phyloP scores from a whole-genome alignment of 2,113 vertebrate species.

The Asarcornis scutulata region DNA sequence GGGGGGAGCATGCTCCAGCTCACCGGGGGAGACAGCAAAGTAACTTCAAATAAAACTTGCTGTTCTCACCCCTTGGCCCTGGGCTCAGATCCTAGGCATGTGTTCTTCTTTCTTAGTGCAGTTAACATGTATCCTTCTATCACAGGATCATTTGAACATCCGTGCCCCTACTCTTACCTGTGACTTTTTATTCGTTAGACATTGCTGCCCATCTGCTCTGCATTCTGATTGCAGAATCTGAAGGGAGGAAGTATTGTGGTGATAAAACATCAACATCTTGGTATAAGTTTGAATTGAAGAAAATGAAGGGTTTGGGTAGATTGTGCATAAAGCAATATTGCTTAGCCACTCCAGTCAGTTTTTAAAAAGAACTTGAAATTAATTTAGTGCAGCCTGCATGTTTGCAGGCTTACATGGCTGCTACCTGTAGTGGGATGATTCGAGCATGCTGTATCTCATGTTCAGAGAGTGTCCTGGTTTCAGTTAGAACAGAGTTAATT shows the following conservation, averaged over 20 bases:
- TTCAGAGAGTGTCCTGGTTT: background rate
- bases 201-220: accelerated
- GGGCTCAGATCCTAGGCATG: background rate
- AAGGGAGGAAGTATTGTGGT: background rate
- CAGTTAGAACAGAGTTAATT: too few relatives aligned
- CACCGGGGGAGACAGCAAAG: background rate
- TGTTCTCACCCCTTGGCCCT: background rate
- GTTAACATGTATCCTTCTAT: background rate
- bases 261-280: accelerated
- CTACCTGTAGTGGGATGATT: background rate
- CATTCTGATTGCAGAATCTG: background rate
- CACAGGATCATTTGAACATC: background rate
- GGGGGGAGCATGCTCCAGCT: background rate
- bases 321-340: background rate
- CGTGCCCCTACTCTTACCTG: accelerated
- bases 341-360: background rate
- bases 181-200: background rate
- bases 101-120: accelerated
- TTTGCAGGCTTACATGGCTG: accelerated
- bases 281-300: background rate
- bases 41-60: background rate
- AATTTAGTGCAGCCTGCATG: background rate
- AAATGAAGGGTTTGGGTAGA: background rate
- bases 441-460: background rate
- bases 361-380: background rate